Percentiles rank a stretch among this genome's conserved stretches.
These are phyloP conservation scores for Muntiacus reevesi DNA, from an alignment of 2,113 vertebrate genomes.

Conservation along the genomic window DNA sequence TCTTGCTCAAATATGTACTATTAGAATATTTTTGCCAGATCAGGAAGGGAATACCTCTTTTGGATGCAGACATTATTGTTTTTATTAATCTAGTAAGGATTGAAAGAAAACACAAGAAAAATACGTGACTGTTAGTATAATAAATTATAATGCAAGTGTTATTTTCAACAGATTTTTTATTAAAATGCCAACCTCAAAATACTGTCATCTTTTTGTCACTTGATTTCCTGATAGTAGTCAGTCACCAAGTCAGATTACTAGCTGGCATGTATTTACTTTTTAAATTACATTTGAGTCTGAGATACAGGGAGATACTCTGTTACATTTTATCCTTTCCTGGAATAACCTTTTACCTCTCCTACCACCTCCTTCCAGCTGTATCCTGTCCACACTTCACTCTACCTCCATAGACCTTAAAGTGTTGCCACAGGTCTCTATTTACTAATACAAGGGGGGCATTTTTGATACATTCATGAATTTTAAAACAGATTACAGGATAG, in stretches of 20 bases:
- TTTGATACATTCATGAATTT: background rate
- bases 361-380: background rate
- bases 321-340: background rate
- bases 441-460: background rate
- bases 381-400: background rate
- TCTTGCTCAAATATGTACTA: background rate
- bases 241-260: background rate
- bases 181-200: slow-evolving; percentile 20
- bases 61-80: background rate
- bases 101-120: slow-evolving; percentile 39
- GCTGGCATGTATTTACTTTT: background rate
- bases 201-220: background rate
- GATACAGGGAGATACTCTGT: background rate
- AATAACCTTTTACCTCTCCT: background rate
- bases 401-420: background rate
- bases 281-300: background rate
- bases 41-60: slow-evolving; percentile 33
- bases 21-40: slow-evolving; percentile 40
- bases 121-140: background rate
- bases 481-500: background rate
- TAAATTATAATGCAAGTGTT: slow-evolving; percentile 9
- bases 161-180: slow-evolving; percentile 10
- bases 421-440: background rate
- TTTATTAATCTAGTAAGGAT: slow-evolving; percentile 28
- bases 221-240: background rate